phyloP scores from a whole-genome alignment of 1,140 invertebrate genomes.

The Magallana gigas region DNA sequence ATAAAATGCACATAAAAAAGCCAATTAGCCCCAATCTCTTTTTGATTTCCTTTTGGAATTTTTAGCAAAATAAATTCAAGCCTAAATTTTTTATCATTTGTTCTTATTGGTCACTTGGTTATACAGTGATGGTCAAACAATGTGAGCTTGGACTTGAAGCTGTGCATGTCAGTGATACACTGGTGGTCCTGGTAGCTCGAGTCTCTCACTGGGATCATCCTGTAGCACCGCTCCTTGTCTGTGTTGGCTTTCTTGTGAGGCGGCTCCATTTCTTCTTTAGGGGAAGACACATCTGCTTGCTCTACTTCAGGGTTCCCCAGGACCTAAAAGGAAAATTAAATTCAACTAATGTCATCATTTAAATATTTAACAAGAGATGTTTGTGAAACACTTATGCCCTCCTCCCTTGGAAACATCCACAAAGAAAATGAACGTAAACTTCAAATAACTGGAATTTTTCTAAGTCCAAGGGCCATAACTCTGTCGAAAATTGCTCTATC shows the following conservation, averaged over 20 bases:
- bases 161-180: conserved; percentile 30
- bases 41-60: no score
- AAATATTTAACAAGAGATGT: no score
- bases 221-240: not conserved
- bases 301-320: conserved; percentile 21
- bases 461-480: no score
- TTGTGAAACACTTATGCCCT: no score
- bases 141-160: not conserved
- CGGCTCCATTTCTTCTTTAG: not conserved
- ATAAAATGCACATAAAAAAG: no score
- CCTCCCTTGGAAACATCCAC: no score
- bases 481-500: no score
- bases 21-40: no score
- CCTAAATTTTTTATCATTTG: not conserved
- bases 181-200: not conserved
- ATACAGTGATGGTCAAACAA: not conserved
- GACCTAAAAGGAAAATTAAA: not conserved
- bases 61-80: not conserved
- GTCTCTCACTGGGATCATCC: not conserved
- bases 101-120: not conserved
- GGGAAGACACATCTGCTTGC: not conserved
- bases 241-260: not conserved
- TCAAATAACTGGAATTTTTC: no score
- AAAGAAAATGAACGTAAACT: no score
- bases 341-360: no score